phyloP scores from a whole-genome alignment of 2,113 vertebrate genomes.

The Nothoprocta pentlandii region DNA sequence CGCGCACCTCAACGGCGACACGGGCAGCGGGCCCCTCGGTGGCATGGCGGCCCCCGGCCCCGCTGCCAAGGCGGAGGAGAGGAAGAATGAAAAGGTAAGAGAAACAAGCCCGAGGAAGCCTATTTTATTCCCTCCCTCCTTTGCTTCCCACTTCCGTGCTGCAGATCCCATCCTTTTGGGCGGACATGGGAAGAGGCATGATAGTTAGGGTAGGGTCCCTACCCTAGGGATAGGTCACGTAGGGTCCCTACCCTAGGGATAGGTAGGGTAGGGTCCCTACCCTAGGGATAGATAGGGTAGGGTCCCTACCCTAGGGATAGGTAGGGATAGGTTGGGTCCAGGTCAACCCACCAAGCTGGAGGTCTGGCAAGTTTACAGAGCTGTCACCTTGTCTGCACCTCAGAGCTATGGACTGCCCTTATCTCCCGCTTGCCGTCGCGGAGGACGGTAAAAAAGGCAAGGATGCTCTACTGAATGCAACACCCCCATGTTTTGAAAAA shows the following conservation, averaged over 20 bases:
- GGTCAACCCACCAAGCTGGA: neutral
- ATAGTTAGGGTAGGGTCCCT: neutral
- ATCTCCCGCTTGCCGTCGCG: neutral
- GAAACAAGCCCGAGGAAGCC: no score
- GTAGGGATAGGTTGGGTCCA: no score
- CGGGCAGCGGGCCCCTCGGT: slow-evolving; percentile 48
- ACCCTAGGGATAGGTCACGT: no score
- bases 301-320: no score
- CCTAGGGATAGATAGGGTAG: neutral
- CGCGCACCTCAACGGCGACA: slow-evolving; percentile 85
- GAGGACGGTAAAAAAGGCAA: neutral
- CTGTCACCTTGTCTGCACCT: neutral
- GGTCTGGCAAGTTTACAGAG: neutral
- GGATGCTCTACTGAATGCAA: neutral
- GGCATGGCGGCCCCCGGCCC: slow-evolving; percentile 77
- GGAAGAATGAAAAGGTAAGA: slow-evolving; percentile 92
- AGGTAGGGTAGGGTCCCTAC: no score
- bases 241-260: no score
- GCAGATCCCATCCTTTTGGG: neutral
- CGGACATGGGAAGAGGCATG: neutral
- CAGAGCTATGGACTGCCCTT: neutral
- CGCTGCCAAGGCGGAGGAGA: slow-evolving; percentile 82
- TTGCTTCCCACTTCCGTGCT: neutral
- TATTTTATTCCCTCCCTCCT: neutral
- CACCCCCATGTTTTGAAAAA: neutral